phyloP scores from a whole-genome alignment of 1,140 invertebrate genomes.

The Drosophila gunungcola region DNA sequence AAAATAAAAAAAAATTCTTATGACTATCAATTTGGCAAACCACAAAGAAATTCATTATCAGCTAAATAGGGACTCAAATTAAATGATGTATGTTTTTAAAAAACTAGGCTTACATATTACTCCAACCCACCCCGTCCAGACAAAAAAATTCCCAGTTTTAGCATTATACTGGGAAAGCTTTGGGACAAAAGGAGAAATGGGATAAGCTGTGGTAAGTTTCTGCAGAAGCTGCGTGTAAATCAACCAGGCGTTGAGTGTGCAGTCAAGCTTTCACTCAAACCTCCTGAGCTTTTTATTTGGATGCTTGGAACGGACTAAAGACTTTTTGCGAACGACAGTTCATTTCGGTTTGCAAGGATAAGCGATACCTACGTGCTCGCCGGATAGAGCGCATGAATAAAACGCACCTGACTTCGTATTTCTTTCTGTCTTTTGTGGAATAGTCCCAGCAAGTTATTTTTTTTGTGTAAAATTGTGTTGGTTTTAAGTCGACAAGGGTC shows the following conservation, averaged over 20 bases:
- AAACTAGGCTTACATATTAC: not conserved
- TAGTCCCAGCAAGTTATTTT: not conserved
- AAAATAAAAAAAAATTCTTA: too few relatives aligned
- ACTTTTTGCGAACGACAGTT: slow-evolving; percentile 59
- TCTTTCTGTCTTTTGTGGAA: slow-evolving; percentile 9
- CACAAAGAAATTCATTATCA: not conserved
- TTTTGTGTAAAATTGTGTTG: slow-evolving; percentile 8
- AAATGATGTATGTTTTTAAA: not conserved
- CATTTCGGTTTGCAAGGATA: slow-evolving; percentile 77
- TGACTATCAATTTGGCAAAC: not conserved
- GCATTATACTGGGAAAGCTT: not conserved
- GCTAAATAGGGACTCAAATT: too few relatives aligned
- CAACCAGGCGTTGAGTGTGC: slow-evolving; percentile 22
- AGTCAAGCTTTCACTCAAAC: slow-evolving; percentile 42
- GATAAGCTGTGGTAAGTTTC: not conserved
- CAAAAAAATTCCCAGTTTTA: not conserved
- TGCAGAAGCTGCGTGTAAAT: not conserved
- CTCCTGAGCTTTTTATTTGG: slow-evolving; percentile 27
- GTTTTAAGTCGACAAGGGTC: not conserved
- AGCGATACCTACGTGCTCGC: slow-evolving; percentile 63
- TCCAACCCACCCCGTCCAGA: not conserved
- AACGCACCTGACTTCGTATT: slow-evolving; percentile 3
- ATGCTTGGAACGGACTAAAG: slow-evolving; percentile 53
- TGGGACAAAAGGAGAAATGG: not conserved
- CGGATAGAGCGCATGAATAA: slow-evolving; percentile 39